phyloP scores from a whole-genome alignment of 2,888 invertebrate genomes.

The Amphimallon solstitiale region DNA sequence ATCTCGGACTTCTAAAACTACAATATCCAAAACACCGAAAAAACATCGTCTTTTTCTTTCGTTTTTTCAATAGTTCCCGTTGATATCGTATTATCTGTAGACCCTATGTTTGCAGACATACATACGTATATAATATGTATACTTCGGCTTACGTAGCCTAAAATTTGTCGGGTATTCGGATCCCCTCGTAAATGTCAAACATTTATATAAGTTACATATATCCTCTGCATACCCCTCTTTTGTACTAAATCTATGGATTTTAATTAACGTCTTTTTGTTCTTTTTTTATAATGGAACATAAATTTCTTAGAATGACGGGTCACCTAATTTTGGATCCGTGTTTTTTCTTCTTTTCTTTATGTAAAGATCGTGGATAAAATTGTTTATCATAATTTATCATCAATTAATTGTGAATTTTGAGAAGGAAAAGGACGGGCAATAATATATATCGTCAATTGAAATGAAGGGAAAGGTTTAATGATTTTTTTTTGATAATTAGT shows the following conservation, averaged over 20 bases:
- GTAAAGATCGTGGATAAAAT: too few species aligned
- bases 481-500: too few species aligned
- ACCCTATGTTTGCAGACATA: too few species aligned
- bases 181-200: slow-evolving; percentile 26
- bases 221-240: slow-evolving; percentile 8
- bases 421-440: too few species aligned
- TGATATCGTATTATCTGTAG: neutral
- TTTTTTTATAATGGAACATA: neutral
- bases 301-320: slow-evolving; percentile 22
- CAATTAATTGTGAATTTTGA: slow-evolving; percentile 24
- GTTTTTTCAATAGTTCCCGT: neutral
- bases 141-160: slow-evolving; percentile 6
- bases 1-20: too few species aligned
- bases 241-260: slow-evolving; percentile 27
- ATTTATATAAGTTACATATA: neutral
- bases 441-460: too few species aligned
- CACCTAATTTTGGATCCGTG: neutral
- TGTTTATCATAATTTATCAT: slow-evolving; percentile 23
- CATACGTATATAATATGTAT: too few species aligned
- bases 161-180: neutral
- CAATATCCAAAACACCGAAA: too few species aligned
- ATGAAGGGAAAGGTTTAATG: too few species aligned
- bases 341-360: too few species aligned
- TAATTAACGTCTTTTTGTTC: slow-evolving; percentile 24
- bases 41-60: neutral